phyloP scores from a whole-genome alignment of 2,888 invertebrate genomes.

The Meandrusa payeni region DNA sequence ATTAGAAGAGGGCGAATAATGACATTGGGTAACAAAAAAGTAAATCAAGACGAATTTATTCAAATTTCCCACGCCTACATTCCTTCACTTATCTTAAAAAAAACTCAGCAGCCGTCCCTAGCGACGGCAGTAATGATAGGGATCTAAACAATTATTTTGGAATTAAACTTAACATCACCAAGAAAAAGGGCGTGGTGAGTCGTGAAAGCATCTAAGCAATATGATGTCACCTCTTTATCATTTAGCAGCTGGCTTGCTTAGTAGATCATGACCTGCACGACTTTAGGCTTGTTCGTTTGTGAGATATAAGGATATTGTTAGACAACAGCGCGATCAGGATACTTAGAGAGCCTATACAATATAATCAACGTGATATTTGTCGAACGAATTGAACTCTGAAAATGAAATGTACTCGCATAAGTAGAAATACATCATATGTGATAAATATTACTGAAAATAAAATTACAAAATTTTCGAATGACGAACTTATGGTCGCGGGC shows the following conservation, averaged over 20 bases:
- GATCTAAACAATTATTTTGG: conserved; percentile 65
- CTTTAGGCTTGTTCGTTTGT: neutral
- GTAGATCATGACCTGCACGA: conserved; percentile 24
- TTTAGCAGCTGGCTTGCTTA: conserved; percentile 28
- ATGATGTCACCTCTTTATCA: conserved; percentile 45
- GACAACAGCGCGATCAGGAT: too few species aligned
- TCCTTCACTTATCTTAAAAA: conserved; percentile 41
- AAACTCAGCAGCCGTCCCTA: conserved; percentile 46
- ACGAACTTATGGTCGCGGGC: too few species aligned
- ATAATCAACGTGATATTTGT: too few species aligned
- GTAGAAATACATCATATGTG: neutral
- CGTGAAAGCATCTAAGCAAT: conserved; percentile 45
- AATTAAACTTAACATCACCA: conserved; percentile 55
- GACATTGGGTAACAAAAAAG: conserved; percentile 53
- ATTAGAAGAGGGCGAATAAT: too few species aligned
- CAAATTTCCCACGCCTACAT: conserved; percentile 56
- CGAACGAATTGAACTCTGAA: too few species aligned
- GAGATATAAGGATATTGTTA: too few species aligned
- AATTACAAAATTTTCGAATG: too few species aligned
- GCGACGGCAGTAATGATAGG: conserved; percentile 67
- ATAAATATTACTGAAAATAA: neutral
- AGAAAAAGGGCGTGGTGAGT: conserved; percentile 43
- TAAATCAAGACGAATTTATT: conserved; percentile 42
- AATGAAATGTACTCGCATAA: too few species aligned
- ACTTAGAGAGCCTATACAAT: too few species aligned